Evolutionary conservation across 2,113 vertebrate genomes (phyloP).

Genomic region (pig (Sus scrofa)): T2T-Sscrofa CM000818.6:36512001-36512500

Average conservation of each 20-base stretch:
- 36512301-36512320: background rate
- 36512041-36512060: background rate
- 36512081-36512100: background rate
- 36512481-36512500: background rate
- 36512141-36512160: background rate
- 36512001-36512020: background rate
- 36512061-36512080: background rate
- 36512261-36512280: background rate
- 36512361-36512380: background rate
- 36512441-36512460: background rate
- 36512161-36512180: background rate
- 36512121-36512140: background rate
- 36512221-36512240: background rate
- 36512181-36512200: background rate
- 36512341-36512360: background rate
- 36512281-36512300: background rate
- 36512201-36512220: background rate
- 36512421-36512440: background rate
- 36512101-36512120: background rate
- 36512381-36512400: background rate
- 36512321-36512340: background rate
- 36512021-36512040: background rate
- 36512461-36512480: background rate
- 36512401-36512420: rapidly evolving
- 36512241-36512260: background rate